Percentiles rank a stretch among this genome's conserved stretches.
phyloP scores from a whole-genome alignment of 2,113 vertebrate species.

The Nicator chloris region DNA sequence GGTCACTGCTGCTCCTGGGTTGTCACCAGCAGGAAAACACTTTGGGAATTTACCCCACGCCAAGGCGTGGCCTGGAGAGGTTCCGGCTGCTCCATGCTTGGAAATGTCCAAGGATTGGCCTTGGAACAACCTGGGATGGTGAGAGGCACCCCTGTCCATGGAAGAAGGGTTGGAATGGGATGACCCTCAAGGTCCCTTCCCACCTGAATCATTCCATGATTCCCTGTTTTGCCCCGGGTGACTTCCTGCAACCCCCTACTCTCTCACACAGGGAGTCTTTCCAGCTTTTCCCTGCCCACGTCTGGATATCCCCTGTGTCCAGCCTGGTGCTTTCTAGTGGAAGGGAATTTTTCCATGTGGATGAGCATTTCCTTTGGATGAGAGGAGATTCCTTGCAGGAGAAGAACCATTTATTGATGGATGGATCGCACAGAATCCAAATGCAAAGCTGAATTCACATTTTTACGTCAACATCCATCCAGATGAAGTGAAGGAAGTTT shows the following conservation, averaged over 20 bases:
- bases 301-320: not conserved
- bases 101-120: not conserved
- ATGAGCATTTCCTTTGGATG: not conserved
- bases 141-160: too few relatives aligned
- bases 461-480: not conserved
- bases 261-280: not conserved
- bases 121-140: not conserved
- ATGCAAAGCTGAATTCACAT: rapidly evolving
- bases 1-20: not conserved
- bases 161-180: not conserved
- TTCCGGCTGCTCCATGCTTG: not conserved
- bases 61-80: not conserved
- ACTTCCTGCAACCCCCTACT: not conserved
- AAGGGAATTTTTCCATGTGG: not conserved
- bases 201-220: not conserved
- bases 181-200: not conserved
- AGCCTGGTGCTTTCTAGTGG: rapidly evolving
- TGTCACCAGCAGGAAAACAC: not conserved
- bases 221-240: not conserved
- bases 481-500: not conserved
- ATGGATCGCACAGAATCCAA: not conserved
- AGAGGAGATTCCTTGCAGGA: not conserved
- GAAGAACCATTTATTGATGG: not conserved
- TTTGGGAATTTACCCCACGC: not conserved
- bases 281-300: not conserved